phyloP scores from a whole-genome alignment of 2,113 vertebrate species.

The Syngnathus scovelli region DNA sequence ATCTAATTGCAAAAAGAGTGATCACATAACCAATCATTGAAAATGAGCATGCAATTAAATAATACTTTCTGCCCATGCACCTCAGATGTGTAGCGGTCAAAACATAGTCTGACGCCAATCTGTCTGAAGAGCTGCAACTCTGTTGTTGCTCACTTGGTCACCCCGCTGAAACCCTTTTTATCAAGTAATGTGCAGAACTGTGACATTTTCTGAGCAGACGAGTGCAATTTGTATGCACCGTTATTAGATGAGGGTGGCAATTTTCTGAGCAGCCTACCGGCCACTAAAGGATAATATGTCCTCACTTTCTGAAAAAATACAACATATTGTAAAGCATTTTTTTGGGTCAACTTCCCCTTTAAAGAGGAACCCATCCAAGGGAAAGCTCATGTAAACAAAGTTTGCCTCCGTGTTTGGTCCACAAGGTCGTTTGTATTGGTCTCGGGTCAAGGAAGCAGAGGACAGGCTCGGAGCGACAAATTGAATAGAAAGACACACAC shows the following conservation, averaged over 20 bases:
- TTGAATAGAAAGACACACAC: constrained; percentile 50
- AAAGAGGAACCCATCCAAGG: constrained; percentile 2
- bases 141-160: constrained; percentile 15
- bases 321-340: not conserved
- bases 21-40: not conserved
- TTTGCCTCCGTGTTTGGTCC: constrained; percentile 35
- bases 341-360: not conserved
- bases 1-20: not conserved
- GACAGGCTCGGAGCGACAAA: constrained; percentile 57
- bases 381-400: constrained; percentile 29
- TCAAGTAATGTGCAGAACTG: constrained; percentile 49
- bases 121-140: constrained; percentile 9
- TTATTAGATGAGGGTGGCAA: constrained; percentile 48
- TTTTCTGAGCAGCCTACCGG: constrained; percentile 27
- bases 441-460: constrained; percentile 61
- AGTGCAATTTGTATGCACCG: constrained; percentile 32
- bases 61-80: not conserved
- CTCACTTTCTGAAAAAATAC: constrained; percentile 25
- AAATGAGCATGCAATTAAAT: not conserved
- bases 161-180: constrained; percentile 33
- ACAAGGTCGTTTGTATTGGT: constrained; percentile 49
- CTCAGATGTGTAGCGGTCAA: not conserved
- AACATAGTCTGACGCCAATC: not conserved
- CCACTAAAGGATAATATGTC: constrained; percentile 38
- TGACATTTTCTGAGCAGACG: constrained; percentile 34